phyloP scores from a whole-genome alignment of 2,797 vertebrate species.

The Paratrypauchen microcephalus region DNA sequence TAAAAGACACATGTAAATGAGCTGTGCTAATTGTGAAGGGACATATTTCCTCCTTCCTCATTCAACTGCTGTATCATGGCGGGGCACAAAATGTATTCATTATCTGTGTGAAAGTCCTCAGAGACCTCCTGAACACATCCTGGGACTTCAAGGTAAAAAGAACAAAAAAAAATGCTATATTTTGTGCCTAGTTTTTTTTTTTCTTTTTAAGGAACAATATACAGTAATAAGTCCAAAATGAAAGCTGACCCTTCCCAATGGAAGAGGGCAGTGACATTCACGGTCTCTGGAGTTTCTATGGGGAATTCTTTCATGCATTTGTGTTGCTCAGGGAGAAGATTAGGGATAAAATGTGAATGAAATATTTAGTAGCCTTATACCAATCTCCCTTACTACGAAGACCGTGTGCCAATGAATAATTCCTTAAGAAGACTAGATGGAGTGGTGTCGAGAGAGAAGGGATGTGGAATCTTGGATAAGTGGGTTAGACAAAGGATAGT shows the following conservation, averaged over 20 bases:
- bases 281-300: constrained; percentile 35
- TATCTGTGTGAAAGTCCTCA: constrained; percentile 54
- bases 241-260: constrained; percentile 62
- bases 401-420: constrained; percentile 69
- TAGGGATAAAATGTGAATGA: constrained; percentile 68
- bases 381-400: constrained; percentile 63
- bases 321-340: constrained; percentile 59
- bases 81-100: constrained; percentile 60
- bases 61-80: constrained; percentile 43
- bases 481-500: constrained; percentile 17
- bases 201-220: constrained; percentile 34
- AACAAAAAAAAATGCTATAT: background rate
- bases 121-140: constrained; percentile 46
- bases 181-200: constrained; percentile 25
- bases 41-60: constrained; percentile 42
- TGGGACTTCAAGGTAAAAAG: constrained; percentile 22
- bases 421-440: constrained; percentile 53
- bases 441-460: constrained; percentile 26
- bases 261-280: constrained; percentile 23
- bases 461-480: constrained; percentile 4
- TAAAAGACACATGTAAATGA: constrained; percentile 72
- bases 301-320: constrained; percentile 51
- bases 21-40: constrained; percentile 62
- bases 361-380: constrained; percentile 71
- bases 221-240: constrained; percentile 56